These are phyloP conservation scores for Sebastes nivosus DNA, from an alignment of 2,797 vertebrate species.

Conservation along the genomic window DNA sequence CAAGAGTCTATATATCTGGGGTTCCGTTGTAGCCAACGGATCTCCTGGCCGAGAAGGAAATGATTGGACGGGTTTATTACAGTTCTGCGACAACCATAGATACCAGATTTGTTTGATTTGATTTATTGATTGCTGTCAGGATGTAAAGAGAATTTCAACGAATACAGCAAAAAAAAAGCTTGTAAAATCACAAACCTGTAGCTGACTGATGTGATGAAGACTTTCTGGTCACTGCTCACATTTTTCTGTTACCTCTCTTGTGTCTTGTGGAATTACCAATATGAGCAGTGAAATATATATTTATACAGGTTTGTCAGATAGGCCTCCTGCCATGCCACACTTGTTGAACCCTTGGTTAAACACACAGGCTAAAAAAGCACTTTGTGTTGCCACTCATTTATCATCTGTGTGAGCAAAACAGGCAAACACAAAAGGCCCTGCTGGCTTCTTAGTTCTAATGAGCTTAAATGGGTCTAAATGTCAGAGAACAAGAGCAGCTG, in stretches of 20 bases:
- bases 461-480: constrained; percentile 65
- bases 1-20: too few species aligned
- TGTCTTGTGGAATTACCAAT: neutral
- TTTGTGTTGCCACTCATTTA: constrained; percentile 41
- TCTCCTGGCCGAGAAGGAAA: too few species aligned
- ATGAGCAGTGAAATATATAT: neutral
- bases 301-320: neutral
- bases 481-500: constrained; percentile 46
- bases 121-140: too few species aligned
- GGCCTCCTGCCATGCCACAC: neutral
- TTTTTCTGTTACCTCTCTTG: neutral
- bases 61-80: too few species aligned
- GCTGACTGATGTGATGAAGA: too few species aligned
- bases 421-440: constrained; percentile 22
- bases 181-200: too few species aligned
- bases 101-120: too few species aligned
- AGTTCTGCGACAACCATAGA: too few species aligned
- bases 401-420: constrained; percentile 29
- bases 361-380: constrained; percentile 9
- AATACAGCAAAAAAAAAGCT: too few species aligned
- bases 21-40: too few species aligned
- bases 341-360: neutral
- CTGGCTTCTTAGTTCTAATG: constrained; percentile 51
- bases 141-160: too few species aligned
- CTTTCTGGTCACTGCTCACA: neutral